Percentiles rank a stretch among this genome's conserved stretches.
phyloP scores from a whole-genome alignment of 1,140 invertebrate species.

The Eriosoma lanigerum region DNA sequence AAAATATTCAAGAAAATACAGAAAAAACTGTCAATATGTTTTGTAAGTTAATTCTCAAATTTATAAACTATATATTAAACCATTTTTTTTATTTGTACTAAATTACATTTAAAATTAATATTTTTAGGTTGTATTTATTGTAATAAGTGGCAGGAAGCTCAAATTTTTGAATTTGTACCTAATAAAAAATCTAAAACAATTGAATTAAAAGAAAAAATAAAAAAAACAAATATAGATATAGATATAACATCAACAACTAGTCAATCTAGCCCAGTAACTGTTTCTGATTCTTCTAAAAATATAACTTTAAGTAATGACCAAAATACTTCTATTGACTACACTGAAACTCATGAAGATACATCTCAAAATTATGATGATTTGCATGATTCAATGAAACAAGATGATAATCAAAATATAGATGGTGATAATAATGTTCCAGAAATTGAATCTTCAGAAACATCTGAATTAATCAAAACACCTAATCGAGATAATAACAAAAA shows the following conservation, averaged over 20 bases:
- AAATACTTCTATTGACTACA: not conserved
- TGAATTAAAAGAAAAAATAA: constrained; percentile 22
- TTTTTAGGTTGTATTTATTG: constrained; percentile 49
- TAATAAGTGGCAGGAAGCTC: constrained; percentile 47
- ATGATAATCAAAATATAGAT: not conserved
- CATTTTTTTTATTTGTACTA: not conserved
- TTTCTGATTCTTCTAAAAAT: constrained; percentile 15
- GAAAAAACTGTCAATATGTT: constrained; percentile 44
- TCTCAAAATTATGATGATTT: constrained; percentile 19
- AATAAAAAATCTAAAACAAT: constrained; percentile 44
- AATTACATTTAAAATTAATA: not conserved
- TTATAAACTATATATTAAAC: not conserved
- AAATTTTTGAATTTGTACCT: constrained; percentile 44
- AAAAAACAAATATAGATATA: not conserved
- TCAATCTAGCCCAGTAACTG: not conserved
- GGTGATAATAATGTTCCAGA: not conserved
- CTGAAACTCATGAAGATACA: not conserved
- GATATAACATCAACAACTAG: not conserved
- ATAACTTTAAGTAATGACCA: not conserved
- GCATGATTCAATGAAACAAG: not conserved
- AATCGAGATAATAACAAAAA: constrained; percentile 14
- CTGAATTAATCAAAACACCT: not conserved
- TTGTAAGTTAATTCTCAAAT: constrained; percentile 28
- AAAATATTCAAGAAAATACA: not conserved
- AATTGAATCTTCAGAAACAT: not conserved